phyloP scores from a whole-genome alignment of 2,113 vertebrate genomes.

The Coreoperca whiteheadi region DNA sequence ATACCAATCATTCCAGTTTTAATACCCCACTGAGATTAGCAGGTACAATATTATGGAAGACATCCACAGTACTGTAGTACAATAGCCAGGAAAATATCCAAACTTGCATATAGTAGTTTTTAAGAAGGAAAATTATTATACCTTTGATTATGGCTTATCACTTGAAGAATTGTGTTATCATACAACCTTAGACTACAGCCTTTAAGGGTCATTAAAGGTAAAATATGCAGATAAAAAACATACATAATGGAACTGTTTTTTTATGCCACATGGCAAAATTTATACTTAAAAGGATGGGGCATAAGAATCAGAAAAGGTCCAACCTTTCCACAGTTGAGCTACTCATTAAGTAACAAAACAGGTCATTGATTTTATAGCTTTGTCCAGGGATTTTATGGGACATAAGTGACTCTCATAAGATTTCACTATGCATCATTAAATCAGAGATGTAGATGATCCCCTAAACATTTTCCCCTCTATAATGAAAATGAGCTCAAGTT shows the following conservation, averaged over 20 bases:
- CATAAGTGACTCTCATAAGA: conserved; percentile 87
- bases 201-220: neutral
- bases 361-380: conserved; percentile 86
- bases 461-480: conserved; percentile 81
- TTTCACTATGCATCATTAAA: conserved; percentile 87
- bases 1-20: conserved; percentile 81
- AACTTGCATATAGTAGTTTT: conserved; percentile 34
- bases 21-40: conserved; percentile 78
- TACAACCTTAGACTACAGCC: conserved; percentile 13
- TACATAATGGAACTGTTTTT: conserved; percentile 37
- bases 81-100: conserved; percentile 58
- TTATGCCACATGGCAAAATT: conserved; percentile 56
- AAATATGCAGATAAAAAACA: conserved; percentile 20
- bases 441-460: conserved; percentile 84
- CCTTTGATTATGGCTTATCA: conserved; percentile 3
- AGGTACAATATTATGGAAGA: conserved; percentile 78
- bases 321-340: conserved; percentile 81
- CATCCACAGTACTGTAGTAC: conserved; percentile 53
- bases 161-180: conserved; percentile 3
- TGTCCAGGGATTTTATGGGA: conserved; percentile 84
- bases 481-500: conserved; percentile 80
- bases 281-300: conserved; percentile 54
- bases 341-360: conserved; percentile 86
- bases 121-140: conserved; percentile 13
- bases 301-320: conserved; percentile 67